Evolutionary conservation across 2,888 invertebrate genomes (phyloP).

Genomic region (Antheraea yamamai): DNA sequence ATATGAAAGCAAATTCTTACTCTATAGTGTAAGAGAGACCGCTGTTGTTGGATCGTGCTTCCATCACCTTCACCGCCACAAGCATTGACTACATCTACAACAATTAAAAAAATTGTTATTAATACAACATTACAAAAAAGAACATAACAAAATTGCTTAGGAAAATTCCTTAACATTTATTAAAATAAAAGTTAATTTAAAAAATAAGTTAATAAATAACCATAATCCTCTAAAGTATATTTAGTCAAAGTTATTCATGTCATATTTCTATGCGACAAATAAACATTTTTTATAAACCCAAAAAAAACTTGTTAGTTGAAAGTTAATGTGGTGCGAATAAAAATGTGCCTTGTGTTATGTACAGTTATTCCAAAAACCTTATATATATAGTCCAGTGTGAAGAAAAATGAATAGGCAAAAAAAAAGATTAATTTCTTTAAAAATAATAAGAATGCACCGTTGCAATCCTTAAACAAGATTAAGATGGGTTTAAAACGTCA

Average conservation of each 20-base stretch:
- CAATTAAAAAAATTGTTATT: conserved; percentile 77
- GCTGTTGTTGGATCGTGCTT: conserved; percentile 82
- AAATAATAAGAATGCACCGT: conserved; percentile 32
- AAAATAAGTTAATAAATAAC: neutral
- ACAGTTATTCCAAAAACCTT: neutral
- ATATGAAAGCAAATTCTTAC: conserved; percentile 65
- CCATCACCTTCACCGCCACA: conserved; percentile 92
- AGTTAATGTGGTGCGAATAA: neutral
- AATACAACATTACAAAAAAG: conserved; percentile 26
- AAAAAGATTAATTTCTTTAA: neutral
- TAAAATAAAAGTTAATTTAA: neutral
- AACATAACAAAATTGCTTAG: neutral
- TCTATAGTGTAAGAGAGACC: conserved; percentile 81
- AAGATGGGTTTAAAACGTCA: conserved; percentile 36
- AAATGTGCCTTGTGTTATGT: neutral
- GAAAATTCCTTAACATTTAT: neutral
- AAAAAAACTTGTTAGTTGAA: too few species aligned
- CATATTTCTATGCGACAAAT: too few species aligned
- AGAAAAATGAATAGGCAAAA: neutral
- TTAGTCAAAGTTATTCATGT: neutral
- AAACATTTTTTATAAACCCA: too few species aligned
- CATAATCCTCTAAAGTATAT: neutral
- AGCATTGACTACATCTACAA: conserved; percentile 94
- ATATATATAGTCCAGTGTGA: neutral
- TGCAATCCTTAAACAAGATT: conserved; percentile 49